A percentile compares a stretch with the other conserved stretches of the same genome.
Conservation (phyloP, 2,888 invertebrate species). For the Diogma glabrata region DNA sequence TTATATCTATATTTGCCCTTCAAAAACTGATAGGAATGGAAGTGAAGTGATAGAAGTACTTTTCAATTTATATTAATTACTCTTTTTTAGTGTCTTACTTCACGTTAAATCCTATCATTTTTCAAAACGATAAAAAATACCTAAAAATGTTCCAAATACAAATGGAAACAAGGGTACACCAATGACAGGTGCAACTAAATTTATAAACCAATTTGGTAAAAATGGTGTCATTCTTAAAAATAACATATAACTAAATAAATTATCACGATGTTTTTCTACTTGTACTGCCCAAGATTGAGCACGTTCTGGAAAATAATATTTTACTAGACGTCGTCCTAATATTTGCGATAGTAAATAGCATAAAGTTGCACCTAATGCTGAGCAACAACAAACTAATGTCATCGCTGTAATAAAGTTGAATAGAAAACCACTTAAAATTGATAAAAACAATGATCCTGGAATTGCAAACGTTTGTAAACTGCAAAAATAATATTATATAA, state of each 20-base stretch:
- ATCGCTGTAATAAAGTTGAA: conserved; percentile 89
- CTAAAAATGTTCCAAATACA: conserved; percentile 90
- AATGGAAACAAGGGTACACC: conserved; percentile 90
- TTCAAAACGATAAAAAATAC: too few species aligned
- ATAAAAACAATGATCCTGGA: conserved; percentile 95
- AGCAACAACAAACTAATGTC: conserved; percentile 81
- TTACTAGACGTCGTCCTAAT: conserved; percentile 74
- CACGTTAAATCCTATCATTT: too few species aligned
- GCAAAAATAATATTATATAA: too few species aligned
- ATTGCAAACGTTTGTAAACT: conserved; percentile 99
- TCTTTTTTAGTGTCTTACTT: too few species aligned
- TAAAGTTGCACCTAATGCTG: conserved; percentile 87
- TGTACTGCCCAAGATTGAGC: conserved; percentile 75
- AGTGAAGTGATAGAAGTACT: too few species aligned
- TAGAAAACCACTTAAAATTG: conserved; percentile 91
- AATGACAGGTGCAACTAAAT: conserved; percentile 90
- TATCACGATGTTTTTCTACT: conserved; percentile 74
- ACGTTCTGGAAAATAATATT: conserved; percentile 77
- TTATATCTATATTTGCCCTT: too few species aligned
- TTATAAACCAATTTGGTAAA: conserved; percentile 98
- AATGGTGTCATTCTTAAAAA: conserved; percentile 96
- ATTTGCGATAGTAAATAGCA: conserved; percentile 90
- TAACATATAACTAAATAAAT: conserved; percentile 90
- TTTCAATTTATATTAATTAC: too few species aligned
- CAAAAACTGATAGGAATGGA: too few species aligned